A percentile compares a stretch with the other conserved stretches of the same genome.
Conservation (phyloP, 2,888 invertebrate species). For the Mongoloraphidia duomilia region DNA sequence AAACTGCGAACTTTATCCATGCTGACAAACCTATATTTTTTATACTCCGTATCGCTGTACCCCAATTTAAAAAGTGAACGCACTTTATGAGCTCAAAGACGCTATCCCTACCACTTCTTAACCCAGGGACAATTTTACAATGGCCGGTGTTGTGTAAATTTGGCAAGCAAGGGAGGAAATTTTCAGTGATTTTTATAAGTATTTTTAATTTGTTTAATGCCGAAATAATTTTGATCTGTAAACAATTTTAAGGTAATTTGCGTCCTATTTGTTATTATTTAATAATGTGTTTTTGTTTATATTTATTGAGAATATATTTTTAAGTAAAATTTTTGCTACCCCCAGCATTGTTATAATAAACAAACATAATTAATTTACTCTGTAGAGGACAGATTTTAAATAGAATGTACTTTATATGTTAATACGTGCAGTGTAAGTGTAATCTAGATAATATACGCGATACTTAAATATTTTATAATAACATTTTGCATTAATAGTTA, state of each 20-base stretch:
- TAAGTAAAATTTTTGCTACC: constrained; percentile 3
- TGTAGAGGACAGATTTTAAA: too few species aligned
- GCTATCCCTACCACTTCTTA: constrained; percentile 2
- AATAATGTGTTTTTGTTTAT: neutral
- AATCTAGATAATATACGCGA: constrained; percentile 12
- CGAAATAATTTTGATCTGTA: neutral
- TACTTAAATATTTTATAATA: constrained; percentile 32
- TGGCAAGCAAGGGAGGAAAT: neutral
- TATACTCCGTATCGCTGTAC: too few species aligned
- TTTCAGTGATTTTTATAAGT: neutral
- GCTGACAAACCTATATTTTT: too few species aligned
- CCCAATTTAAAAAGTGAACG: too few species aligned
- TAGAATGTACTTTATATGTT: constrained; percentile 5
- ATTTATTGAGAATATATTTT: neutral
- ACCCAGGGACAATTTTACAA: constrained; percentile 5
- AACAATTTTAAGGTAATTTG: neutral
- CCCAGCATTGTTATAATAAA: constrained; percentile 7
- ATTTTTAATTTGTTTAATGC: neutral
- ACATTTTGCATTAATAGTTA: constrained; percentile 32
- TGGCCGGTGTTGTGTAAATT: constrained; percentile 3
- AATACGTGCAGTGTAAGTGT: constrained; percentile 2
- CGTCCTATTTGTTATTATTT: neutral
- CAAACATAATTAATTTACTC: too few species aligned
- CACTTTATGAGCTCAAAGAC: too few species aligned
- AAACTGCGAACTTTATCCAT: too few species aligned